Conservation (phyloP, 2,113 vertebrate genomes). For the Cygnus atratus region DNA sequence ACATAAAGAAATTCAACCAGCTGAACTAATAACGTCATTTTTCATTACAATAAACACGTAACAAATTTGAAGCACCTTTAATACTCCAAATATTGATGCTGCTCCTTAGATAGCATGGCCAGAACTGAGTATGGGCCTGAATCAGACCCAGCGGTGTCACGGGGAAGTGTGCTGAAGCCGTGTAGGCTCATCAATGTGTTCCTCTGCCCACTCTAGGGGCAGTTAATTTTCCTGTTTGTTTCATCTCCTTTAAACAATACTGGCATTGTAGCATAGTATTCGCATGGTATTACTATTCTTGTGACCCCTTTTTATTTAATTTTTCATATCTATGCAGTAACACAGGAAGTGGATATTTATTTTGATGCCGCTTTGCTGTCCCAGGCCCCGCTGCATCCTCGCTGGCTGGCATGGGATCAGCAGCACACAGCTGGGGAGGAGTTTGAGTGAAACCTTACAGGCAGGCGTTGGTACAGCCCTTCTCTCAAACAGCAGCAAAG, state of each 20-base stretch:
- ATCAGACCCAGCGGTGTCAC: background rate
- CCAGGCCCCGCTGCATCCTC: background rate
- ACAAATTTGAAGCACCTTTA: background rate
- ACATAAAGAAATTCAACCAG: background rate
- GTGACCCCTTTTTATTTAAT: background rate
- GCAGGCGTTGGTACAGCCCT: background rate
- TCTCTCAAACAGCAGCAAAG: background rate
- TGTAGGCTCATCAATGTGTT: background rate
- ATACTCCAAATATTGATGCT: background rate
- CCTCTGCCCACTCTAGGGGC: background rate
- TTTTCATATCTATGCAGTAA: background rate
- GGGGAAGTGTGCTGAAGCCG: accelerated
- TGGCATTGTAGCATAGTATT: background rate
- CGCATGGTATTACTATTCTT: background rate
- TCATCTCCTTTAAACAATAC: background rate
- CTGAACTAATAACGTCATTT: background rate
- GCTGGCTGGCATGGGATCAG: background rate
- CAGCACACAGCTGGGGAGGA: background rate
- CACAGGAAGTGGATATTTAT: background rate
- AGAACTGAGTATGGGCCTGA: background rate
- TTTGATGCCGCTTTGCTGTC: background rate
- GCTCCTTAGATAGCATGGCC: background rate
- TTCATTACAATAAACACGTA: background rate
- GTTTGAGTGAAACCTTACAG: background rate
- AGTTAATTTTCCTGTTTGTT: background rate